Conservation (phyloP, 1,140 invertebrate genomes). For the Drosophila truncata region DNA sequence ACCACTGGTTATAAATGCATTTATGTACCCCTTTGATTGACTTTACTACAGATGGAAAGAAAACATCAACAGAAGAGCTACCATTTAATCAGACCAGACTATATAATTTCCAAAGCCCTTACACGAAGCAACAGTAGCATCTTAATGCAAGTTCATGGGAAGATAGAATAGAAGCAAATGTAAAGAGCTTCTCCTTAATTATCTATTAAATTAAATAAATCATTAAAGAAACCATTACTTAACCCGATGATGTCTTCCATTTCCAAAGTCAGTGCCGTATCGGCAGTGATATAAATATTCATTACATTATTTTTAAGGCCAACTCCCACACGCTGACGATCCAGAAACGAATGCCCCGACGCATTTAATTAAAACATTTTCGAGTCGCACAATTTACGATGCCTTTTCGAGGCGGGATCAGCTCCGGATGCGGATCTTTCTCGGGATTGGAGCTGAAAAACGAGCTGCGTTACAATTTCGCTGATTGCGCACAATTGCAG, state of each 20-base stretch:
- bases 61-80: neutral
- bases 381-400: conserved; percentile 53
- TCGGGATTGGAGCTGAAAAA: conserved; percentile 54
- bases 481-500: conserved; percentile 79
- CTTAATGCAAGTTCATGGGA: too few relatives aligned
- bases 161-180: too few relatives aligned
- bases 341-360: conserved; percentile 26
- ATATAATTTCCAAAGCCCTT: conserved; percentile 2
- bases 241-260: conserved; percentile 15
- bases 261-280: neutral
- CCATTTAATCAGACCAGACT: neutral
- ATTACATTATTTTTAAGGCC: conserved; percentile 42
- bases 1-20: neutral
- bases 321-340: conserved; percentile 46
- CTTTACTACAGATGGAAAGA: conserved; percentile 9
- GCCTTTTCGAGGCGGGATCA: conserved; percentile 24
- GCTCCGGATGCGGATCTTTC: conserved; percentile 23
- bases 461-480: conserved; percentile 77
- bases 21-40: conserved; percentile 4
- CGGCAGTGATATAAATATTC: conserved; percentile 49
- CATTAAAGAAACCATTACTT: neutral
- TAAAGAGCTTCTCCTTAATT: neutral
- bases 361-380: conserved; percentile 82
- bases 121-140: neutral
- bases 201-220: neutral